Base-by-base conservation (phyloP, 2,888 invertebrate genomes). In the Tetranychus truncatus region DNA sequence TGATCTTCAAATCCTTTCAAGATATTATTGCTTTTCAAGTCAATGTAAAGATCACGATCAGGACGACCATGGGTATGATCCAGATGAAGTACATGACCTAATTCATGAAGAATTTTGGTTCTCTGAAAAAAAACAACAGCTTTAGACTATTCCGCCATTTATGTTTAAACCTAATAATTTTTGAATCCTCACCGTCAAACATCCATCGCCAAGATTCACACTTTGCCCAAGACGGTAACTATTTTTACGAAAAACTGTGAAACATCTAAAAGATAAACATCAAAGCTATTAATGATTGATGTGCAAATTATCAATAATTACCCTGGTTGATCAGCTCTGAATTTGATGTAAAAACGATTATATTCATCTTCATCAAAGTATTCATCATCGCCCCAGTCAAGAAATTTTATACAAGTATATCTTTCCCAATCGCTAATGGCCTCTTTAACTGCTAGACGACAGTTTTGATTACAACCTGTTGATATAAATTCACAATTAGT, bases 371-470 rank as follows among this genome's bases (percentile, higher is more conserved):
- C 20, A 15, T n/a, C 20, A 9, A 72, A 72, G 5, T 45, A 11
- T 15, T 72, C n/a, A 11, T 24, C n/a, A 20, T 46, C 46, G 5
- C 34, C 72, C 46, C 46, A 45, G 44, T 20, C 34, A 9, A 69
- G 6, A 11, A 72, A 72, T 45, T 44, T 45, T 7, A 72, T 45
- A 11, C 72, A 72, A 6, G 72, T 72, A 6, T n/a, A n/a, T 20
- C n/a, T 44, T 72, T 72, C 72, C 72, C 72, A 72, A 34, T 72
- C 72, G 1, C 44, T 15, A 7, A 72, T 72, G 7, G 72, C 72
- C 9, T 24, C 34, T n/a, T 11, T 72, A 15, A 69, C 21, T 69
- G 69, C 20, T 20, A 8, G 6, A 20, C 69, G 69, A 24, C 69
- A 69, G 4, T 9, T 24, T 69, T 69, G 2, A 24, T 69, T 24